Base-by-base conservation (phyloP, 2,113 vertebrate genomes). In the Sylvia atricapilla region DNA sequence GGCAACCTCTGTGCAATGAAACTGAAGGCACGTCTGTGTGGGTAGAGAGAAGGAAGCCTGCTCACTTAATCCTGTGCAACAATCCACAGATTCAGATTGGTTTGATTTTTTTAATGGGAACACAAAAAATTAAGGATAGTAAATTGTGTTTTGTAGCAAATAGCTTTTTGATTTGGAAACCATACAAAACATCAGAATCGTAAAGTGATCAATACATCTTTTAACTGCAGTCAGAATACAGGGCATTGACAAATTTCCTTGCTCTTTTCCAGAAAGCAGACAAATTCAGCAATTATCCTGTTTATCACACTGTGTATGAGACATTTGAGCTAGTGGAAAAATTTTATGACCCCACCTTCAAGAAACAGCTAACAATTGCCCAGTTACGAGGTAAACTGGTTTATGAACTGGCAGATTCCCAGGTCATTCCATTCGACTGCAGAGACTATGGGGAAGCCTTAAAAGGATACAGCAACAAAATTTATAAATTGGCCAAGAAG, bases 251-350 rank as follows among this genome's bases (percentile, higher is more conserved):
- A 53, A 46, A 93, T 93, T 75, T 87, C 4, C 91, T 89, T 95
- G 31, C 66, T 90, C 33, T 97, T 87, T 74, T 94, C 55, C 91
- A 99, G 99, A 99, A 98, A 98, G 98, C 98, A 17, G 99, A 99
- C 92, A 98, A 96, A 43, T 99, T 99, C 98, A 99, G 99, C 97
- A 99, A 92, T 93, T 99, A 99, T 76, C 99, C 99, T 1, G 97
- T 99, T 53, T 99, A 99, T 90, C 99, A 99, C 96, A 99, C 98
- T 10, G 98, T 98, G 39, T 99, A 99, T 11, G 99, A 99, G 96
- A 99, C 99, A 5, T 99, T 99, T 67, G 99, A 99, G 94, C 69
- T 99, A 68, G 99, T 99, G 95, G 98, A 99, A 77, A 97, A 86
- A 25, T 99, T 99, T 96, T 99, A 99, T 13, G 99, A 99, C 89